Percentiles rank a stretch among this genome's conserved stretches.
phyloP scores from a whole-genome alignment of 1,140 invertebrate species.

The Pomphorhynchus laevis region DNA sequence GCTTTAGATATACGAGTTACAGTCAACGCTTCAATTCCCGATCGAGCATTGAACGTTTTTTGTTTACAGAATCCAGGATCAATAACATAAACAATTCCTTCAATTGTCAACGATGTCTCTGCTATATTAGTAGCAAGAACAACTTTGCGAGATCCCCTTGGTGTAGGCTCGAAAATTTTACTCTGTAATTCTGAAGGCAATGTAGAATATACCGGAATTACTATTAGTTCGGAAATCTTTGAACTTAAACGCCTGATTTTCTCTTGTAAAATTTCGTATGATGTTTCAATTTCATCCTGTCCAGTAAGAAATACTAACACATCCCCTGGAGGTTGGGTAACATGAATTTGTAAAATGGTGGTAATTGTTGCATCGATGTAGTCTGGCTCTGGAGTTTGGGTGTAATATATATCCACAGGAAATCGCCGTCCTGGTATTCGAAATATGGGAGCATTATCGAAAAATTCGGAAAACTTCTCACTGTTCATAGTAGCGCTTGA shows the following conservation, averaged over 20 bases:
- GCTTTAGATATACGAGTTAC: conserved; percentile 80
- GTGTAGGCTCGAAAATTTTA: conserved; percentile 81
- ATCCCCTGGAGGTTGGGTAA: conserved; percentile 56
- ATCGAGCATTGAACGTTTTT: conserved; percentile 86
- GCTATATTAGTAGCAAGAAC: conserved; percentile 80
- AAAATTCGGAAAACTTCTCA: conserved; percentile 84
- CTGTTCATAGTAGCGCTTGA: conserved; percentile 89
- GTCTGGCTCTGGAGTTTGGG: conserved; percentile 87
- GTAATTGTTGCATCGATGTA: conserved; percentile 86
- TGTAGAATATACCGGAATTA: conserved; percentile 86
- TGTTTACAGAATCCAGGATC: conserved; percentile 97
- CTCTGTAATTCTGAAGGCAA: conserved; percentile 89
- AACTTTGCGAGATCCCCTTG: conserved; percentile 45
- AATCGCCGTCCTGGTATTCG: conserved; percentile 50
- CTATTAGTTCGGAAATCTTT: conserved; percentile 57
- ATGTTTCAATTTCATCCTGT: conserved; percentile 68
- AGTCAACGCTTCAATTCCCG: conserved; percentile 84
- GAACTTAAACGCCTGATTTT: conserved; percentile 49
- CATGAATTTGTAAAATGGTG: conserved; percentile 79
- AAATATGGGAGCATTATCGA: conserved; percentile 89
- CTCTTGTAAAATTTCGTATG: conserved; percentile 54
- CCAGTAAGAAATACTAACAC: conserved; percentile 83
- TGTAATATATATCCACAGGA: conserved; percentile 81
- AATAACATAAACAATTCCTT: conserved; percentile 93
- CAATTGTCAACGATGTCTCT: conserved; percentile 89